Base-by-base conservation (phyloP, 2,113 vertebrate species). In the Noturus placidus region DNA sequence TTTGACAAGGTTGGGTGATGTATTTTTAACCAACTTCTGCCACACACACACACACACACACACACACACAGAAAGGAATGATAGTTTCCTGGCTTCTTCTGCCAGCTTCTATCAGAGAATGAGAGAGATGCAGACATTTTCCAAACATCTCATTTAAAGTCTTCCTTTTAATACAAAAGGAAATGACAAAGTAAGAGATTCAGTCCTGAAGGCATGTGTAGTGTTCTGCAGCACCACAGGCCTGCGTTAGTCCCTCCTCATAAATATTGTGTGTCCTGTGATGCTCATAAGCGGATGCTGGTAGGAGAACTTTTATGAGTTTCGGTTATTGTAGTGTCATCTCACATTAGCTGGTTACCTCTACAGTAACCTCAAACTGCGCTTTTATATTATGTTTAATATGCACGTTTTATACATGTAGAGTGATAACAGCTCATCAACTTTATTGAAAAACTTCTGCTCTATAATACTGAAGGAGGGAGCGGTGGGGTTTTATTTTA, bases 271-370 rank as follows among this genome's bases (percentile, higher is more conserved):
- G 69, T 17, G n/a, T 70, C 27, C 80, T 76, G 79, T 63, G 65
- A 63, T 54, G 80, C 38, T 87, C 86, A 35, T 87, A 83, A 83
- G 56, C 80, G 35, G 27, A 52, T 54, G 87, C 69, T 83, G 81
- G 81, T 65, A 87, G 87, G 57, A 83, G 87, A 84, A 61, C 54
- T 83, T 87, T 87, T 87, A 83, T 83, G 81, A 87, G 86, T 82
- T 87, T 87, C 42, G 57, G 70, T 83, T 76, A 83, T 83, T 83
- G 81, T 77, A 15, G 83, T 77, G 81, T 87, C 87, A 20, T 61
- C 81, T 87, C 46, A 0, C 19, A 87, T 83, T 87, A 87, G 87
- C 81, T 27, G 38, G 33, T 78, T 87, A 83, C 70, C 57, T 83
- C 70, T 38, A 70, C 70, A 46, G n/a, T 76, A 87, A 74, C 42